These are phyloP conservation scores for Phaedon cochleariae DNA, from an alignment of 2,888 invertebrate species.

Conservation along the genomic window DNA sequence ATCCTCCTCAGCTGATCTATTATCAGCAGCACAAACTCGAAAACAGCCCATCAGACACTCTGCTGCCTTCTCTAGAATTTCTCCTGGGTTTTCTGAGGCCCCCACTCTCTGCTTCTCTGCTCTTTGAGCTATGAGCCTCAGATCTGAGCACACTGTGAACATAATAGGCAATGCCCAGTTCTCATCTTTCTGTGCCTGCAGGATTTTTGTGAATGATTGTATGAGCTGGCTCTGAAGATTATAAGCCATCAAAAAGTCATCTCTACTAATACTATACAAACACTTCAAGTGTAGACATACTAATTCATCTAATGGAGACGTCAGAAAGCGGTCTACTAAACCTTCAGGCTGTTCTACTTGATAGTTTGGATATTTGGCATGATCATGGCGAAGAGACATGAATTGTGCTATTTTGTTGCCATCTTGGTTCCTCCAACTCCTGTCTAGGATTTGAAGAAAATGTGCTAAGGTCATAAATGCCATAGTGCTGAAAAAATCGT, in stretches of 20 bases:
- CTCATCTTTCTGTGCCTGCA: slow-evolving; percentile 84
- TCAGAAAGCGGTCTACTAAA: slow-evolving; percentile 74
- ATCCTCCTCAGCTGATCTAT: slow-evolving; percentile 86
- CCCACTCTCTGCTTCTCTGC: slow-evolving; percentile 72
- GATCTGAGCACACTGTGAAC: slow-evolving; percentile 88
- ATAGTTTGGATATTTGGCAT: slow-evolving; percentile 74
- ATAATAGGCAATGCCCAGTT: slow-evolving; percentile 97
- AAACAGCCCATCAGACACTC: slow-evolving; percentile 94
- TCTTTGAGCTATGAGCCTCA: slow-evolving; percentile 79
- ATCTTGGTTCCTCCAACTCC: slow-evolving; percentile 70
- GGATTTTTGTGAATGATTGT: slow-evolving; percentile 79
- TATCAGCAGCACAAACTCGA: slow-evolving; percentile 94
- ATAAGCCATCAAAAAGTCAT: slow-evolving; percentile 75
- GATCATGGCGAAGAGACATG: slow-evolving; percentile 75
- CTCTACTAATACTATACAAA: slow-evolving; percentile 63
- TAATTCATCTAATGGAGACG: slow-evolving; percentile 79
- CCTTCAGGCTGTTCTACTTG: slow-evolving; percentile 76
- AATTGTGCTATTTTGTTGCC: slow-evolving; percentile 69
- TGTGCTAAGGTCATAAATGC: slow-evolving; percentile 58
- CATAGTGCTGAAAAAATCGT: slow-evolving; percentile 31
- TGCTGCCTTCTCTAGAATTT: slow-evolving; percentile 90
- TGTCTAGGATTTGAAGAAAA: slow-evolving; percentile 65
- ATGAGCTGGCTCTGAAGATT: slow-evolving; percentile 80
- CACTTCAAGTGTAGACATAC: slow-evolving; percentile 78
- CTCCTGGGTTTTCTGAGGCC: slow-evolving; percentile 68